Conservation (phyloP, 2,797 vertebrate species). For the Epinephelus malabaricus region DNA sequence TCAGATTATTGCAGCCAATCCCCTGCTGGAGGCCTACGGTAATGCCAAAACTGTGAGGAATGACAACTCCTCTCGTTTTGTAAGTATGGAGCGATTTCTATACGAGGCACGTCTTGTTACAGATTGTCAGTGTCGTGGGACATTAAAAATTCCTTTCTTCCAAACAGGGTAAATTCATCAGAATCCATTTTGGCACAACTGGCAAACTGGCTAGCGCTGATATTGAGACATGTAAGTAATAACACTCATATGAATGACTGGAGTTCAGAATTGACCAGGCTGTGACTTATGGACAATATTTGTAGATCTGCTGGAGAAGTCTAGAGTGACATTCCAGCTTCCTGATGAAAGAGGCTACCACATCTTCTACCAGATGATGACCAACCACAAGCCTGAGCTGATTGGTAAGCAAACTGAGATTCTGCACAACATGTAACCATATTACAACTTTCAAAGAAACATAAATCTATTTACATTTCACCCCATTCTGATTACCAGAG, state of each 20-base stretch:
- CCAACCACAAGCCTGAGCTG: constrained; percentile 90
- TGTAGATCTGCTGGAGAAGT: constrained; percentile 91
- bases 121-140: neutral
- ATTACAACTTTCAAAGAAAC: neutral
- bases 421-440: neutral
- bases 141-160: neutral
- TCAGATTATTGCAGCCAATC: constrained; percentile 89
- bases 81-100: constrained; percentile 66
- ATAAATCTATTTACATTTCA: neutral
- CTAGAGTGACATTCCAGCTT: constrained; percentile 91
- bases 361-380: constrained; percentile 92
- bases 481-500: constrained; percentile 77
- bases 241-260: neutral
- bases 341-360: constrained; percentile 91
- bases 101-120: neutral
- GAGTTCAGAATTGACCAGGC: neutral
- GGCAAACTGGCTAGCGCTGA: constrained; percentile 92
- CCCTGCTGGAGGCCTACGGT: constrained; percentile 91
- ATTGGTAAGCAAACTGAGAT: constrained; percentile 79
- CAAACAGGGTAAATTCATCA: constrained; percentile 89
- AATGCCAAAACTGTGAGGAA: constrained; percentile 94
- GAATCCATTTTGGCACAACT: constrained; percentile 77
- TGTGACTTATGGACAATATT: constrained; percentile 24
- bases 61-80: constrained; percentile 95
- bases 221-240: constrained; percentile 91